These are phyloP conservation scores for Malaclemys terrapin DNA, from an alignment of 2,113 vertebrate genomes.

Conservation along the genomic window DNA sequence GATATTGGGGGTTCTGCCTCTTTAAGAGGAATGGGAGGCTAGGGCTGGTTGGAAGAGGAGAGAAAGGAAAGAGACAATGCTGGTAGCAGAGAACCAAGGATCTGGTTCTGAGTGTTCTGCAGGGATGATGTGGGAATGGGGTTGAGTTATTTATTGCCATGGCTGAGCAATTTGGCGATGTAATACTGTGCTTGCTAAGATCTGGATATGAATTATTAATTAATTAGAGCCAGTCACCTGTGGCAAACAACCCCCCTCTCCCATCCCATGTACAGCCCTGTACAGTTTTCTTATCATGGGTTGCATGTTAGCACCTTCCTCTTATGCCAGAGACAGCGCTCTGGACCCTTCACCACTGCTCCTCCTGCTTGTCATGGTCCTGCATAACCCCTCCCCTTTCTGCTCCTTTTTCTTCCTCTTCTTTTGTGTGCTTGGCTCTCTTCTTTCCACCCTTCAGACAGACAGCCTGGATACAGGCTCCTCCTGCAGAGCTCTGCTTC, in stretches of 20 bases:
- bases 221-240: neutral
- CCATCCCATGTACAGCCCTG: neutral
- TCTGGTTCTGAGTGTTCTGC: neutral
- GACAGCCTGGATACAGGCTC: neutral
- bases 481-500: neutral
- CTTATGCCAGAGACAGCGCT: neutral
- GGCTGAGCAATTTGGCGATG: neutral
- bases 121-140: neutral
- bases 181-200: neutral
- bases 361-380: neutral
- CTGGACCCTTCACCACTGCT: neutral
- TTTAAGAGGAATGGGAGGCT: neutral
- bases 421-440: neutral
- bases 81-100: neutral
- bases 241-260: neutral
- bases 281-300: neutral
- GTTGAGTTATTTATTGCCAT: neutral
- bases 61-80: neutral
- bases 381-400: neutral
- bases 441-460: neutral
- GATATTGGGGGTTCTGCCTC: neutral
- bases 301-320: neutral
- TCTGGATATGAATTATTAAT: neutral
- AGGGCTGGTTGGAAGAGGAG: neutral
- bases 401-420: neutral